Base-by-base conservation (phyloP, 2,888 invertebrate species). In the Anoplius nigerrimus region DNA sequence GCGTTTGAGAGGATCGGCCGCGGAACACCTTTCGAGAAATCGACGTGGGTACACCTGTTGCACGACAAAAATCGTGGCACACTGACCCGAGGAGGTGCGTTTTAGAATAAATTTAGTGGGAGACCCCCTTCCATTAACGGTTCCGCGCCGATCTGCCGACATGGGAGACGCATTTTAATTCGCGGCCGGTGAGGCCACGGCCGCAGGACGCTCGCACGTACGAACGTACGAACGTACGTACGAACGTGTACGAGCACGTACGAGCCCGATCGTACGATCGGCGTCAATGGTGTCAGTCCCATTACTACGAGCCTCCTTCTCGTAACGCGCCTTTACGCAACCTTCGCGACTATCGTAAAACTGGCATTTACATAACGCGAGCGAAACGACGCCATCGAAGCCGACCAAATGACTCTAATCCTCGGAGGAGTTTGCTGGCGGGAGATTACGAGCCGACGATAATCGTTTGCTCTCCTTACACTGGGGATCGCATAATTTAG, bases 31-130 rank as follows among this genome's bases (percentile, higher is more conserved):
- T 20, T 22, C 57, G 62, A 70, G 69, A 67, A 69, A 67, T 64
- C 58, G 69, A 51, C 57, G 24, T 24, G 15, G 64, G 46, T 76
- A 67, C 57, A 74, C 65, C 64, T 68, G 71, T 69, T 71, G 71
- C 64, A 72, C 69, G 72, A 76, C 65, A 82, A 83, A 82, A 82
- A 81, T 79, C 71, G 68, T 82, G 86, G 80, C 86, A 86, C 80
- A 87, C 87, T 87, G 82, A 87, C 87, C 87, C 76, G 62, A 71
- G 46, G 56, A 21, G 68, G 63, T 71, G 78, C 79, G 82, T 82
- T 86, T 86, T 85, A 81, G 86, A 86, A 86, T 86, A 84, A 86
- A 83, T 86, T 84, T 82, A 78, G 78, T 72, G 54, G 73, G 70
- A 76, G 75, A n/a, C n/a, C n/a, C 65, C 66, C 62, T 60, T 73